Evolutionary conservation across 2,113 vertebrate species (phyloP).

Genomic region (Neoarius graeffei): DNA sequence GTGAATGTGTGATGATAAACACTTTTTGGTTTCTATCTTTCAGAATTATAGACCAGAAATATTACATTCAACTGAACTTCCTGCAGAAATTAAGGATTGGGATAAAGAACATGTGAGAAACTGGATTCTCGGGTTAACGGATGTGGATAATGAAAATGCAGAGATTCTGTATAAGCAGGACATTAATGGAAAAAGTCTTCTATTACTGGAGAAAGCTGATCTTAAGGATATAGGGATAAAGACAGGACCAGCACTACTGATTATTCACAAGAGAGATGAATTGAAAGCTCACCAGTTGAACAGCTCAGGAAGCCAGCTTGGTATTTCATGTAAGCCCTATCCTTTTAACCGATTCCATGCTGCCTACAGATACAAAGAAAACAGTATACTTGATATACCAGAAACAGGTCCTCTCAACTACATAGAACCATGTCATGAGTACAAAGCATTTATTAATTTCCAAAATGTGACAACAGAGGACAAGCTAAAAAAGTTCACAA

Average conservation of each 20-base stretch:
- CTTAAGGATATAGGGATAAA: slow-evolving; percentile 47
- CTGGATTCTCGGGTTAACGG: slow-evolving; percentile 57
- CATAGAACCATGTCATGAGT: slow-evolving; percentile 74
- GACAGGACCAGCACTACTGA: slow-evolving; percentile 60
- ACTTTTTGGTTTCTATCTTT: slow-evolving; percentile 42
- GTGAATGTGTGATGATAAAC: not conserved
- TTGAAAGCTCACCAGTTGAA: slow-evolving; percentile 44
- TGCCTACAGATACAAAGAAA: slow-evolving; percentile 58
- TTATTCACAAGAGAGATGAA: slow-evolving; percentile 62
- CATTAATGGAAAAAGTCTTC: slow-evolving; percentile 59
- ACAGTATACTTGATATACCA: slow-evolving; percentile 59
- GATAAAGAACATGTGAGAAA: slow-evolving; percentile 61
- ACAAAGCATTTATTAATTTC: slow-evolving; percentile 63
- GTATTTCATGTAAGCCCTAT: slow-evolving; percentile 60
- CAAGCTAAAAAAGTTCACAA: slow-evolving; percentile 61
- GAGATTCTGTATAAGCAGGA: slow-evolving; percentile 56
- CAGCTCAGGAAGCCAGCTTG: slow-evolving; percentile 10
- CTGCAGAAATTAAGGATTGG: slow-evolving; percentile 62
- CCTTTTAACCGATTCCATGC: slow-evolving; percentile 64
- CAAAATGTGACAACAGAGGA: slow-evolving; percentile 25
- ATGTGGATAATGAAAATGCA: slow-evolving; percentile 50
- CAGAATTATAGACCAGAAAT: slow-evolving; percentile 36
- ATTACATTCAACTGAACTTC: slow-evolving; percentile 12
- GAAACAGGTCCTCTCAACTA: slow-evolving; percentile 64
- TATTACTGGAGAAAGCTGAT: slow-evolving; percentile 52